These are phyloP conservation scores for Peromyscus californicus DNA, from an alignment of 2,113 vertebrate genomes.

Conservation along the genomic window DNA sequence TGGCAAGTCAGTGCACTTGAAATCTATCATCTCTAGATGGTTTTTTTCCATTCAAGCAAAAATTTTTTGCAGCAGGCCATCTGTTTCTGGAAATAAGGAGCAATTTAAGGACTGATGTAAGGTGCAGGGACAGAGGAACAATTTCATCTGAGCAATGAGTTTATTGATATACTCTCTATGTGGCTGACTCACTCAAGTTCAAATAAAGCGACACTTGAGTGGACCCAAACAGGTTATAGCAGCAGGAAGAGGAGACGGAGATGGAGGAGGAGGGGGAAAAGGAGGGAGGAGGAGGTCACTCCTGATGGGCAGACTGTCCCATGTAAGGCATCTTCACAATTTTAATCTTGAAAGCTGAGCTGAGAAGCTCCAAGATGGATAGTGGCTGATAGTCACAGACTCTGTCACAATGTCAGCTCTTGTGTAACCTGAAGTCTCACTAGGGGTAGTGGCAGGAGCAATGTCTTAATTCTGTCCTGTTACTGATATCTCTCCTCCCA, in stretches of 20 bases:
- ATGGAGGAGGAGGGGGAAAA: background rate
- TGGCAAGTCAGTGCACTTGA: slow-evolving; percentile 59
- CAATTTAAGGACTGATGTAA: background rate
- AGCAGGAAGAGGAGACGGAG: background rate
- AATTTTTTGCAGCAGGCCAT: slow-evolving; percentile 47
- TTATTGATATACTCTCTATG: slow-evolving; percentile 40
- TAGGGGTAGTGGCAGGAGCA: background rate
- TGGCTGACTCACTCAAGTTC: slow-evolving; percentile 53
- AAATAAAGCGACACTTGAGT: slow-evolving; percentile 9
- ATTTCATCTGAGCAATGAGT: background rate
- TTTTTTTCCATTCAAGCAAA: background rate
- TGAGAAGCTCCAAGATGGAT: background rate
- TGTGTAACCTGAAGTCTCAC: background rate
- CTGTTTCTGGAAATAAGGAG: slow-evolving; percentile 55
- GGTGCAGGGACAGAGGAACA: background rate
- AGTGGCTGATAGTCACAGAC: background rate
- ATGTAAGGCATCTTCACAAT: background rate
- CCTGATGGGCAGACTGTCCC: background rate
- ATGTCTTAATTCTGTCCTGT: background rate
- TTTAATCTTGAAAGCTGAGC: background rate
- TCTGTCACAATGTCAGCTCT: background rate
- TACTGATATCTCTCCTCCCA: background rate
- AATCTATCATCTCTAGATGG: background rate
- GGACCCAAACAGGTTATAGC: background rate
- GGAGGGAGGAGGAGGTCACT: background rate